Evolutionary conservation across 2,888 invertebrate genomes (phyloP).

Genomic region (Rhogogaster chlorosoma): DNA sequence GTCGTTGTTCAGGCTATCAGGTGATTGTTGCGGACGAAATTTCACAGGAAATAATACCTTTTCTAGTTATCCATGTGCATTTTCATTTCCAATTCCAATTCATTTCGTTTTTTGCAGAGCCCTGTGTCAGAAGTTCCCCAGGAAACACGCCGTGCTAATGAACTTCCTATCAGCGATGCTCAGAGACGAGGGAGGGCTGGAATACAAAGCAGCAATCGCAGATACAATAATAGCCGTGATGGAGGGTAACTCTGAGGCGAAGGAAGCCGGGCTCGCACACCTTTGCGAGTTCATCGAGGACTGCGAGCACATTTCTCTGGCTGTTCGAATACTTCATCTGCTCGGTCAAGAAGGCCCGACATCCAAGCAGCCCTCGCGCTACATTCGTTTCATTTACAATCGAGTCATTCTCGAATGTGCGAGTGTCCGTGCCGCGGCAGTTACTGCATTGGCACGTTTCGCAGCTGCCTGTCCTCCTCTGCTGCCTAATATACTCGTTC

Average conservation of each 20-base stretch:
- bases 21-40: constrained; percentile 55
- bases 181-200: constrained; percentile 97
- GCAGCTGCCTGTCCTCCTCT: constrained; percentile 96
- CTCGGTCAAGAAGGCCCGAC: constrained; percentile 98
- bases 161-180: constrained; percentile 98
- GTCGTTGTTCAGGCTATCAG: constrained; percentile 96
- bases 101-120: constrained; percentile 79
- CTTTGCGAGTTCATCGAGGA: constrained; percentile 99
- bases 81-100: background rate
- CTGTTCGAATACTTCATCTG: constrained; percentile 97
- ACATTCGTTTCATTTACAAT: constrained; percentile 92
- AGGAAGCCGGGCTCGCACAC: constrained; percentile 97
- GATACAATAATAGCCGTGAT: constrained; percentile 98
- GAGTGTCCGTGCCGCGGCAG: constrained; percentile 97
- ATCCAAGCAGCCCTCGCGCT: constrained; percentile 94
- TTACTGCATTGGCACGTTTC: constrained; percentile 98
- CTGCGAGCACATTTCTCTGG: constrained; percentile 98
- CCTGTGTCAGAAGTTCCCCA: constrained; percentile 96
- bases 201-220: constrained; percentile 99
- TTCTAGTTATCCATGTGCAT: background rate
- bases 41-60: background rate
- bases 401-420: constrained; percentile 98
- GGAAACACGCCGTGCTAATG: constrained; percentile 97
- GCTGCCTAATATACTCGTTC: constrained; percentile 90
- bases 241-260: constrained; percentile 98